These are phyloP conservation scores for Lepus europaeus DNA, from an alignment of 2,113 vertebrate species.

Conservation along the genomic window DNA sequence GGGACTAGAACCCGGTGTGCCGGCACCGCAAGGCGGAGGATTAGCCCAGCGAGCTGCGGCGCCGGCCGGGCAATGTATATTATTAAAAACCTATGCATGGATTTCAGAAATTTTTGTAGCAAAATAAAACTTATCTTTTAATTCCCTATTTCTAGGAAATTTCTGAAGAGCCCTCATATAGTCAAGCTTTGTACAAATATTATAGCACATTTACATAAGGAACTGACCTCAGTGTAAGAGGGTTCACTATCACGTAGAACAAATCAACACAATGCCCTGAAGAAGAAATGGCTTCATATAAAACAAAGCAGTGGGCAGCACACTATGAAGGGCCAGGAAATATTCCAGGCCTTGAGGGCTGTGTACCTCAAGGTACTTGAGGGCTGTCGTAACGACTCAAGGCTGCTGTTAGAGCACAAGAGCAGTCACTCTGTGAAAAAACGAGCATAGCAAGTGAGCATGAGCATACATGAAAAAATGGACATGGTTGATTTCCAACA, in stretches of 20 bases:
- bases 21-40: too few species aligned
- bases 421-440: not conserved
- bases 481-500: too few species aligned
- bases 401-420: fast-evolving
- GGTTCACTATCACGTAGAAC: not conserved
- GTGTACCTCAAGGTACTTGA: too few species aligned
- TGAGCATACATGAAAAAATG: not conserved
- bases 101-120: too few species aligned
- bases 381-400: not conserved
- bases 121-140: too few species aligned
- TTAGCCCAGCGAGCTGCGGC: too few species aligned
- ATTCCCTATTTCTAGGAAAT: too few species aligned
- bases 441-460: too few species aligned
- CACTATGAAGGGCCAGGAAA: not conserved
- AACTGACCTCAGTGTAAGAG: not conserved
- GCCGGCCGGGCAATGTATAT: too few species aligned
- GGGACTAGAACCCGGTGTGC: too few species aligned
- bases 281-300: not conserved
- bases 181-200: not conserved
- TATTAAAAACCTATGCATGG: too few species aligned
- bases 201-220: not conserved
- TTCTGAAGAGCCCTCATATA: too few species aligned
- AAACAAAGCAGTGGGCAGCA: not conserved
- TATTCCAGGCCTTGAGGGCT: not conserved
- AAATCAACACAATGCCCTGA: not conserved